Evolutionary conservation across 2,113 vertebrate species (phyloP), one percentile per base, ranked within the genome.

Genomic region (Trogon melanurus): DNA sequence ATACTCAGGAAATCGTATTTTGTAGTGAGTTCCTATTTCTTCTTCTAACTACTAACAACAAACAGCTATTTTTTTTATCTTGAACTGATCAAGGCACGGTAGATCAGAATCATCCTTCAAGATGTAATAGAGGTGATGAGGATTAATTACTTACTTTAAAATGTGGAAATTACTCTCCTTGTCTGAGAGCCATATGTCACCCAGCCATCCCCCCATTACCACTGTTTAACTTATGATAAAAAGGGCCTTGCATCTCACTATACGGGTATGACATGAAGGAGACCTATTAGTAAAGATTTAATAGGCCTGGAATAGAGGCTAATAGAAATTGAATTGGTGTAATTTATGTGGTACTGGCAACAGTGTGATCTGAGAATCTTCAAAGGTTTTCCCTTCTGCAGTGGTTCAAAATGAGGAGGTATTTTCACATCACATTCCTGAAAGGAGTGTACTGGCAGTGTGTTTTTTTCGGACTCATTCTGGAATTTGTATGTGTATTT

Each of bases 91-190:
- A 97, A 96, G 95, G 84, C 78, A 76, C 80, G 27, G 44, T 74
- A 90, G 72, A 88, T 95, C 89, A 95, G 82, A 64, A 64, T 94
- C 4, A 8, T 95, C 89, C 89, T 92, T 96, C 62, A 66, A 93
- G 81, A 92, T 91, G 85, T 64, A 81, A 53, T 23, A 69, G 78
- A 69, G 21, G 61, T 16, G 17, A 91, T 96, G 90, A 97, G 65
- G 78, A 97, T 97, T 97, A 95, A 96, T 97, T 97, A 96, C 83
- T 97, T 95, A 70, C 70, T 97, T 97, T 96, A 96, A 98, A 97
- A 97, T 85, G 79, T 95, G 79, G 95, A 97, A 97, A 97, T 97
- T 96, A 71, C 56, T 96, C 70, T 96, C 79, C 25, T 41, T 91
- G 61, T 97, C 92, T 79, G 94, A 94, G 65, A 96, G 79, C 53